Evolutionary conservation across 2,113 vertebrate species (phyloP).

Genomic region (Hypanus sabinus): DNA sequence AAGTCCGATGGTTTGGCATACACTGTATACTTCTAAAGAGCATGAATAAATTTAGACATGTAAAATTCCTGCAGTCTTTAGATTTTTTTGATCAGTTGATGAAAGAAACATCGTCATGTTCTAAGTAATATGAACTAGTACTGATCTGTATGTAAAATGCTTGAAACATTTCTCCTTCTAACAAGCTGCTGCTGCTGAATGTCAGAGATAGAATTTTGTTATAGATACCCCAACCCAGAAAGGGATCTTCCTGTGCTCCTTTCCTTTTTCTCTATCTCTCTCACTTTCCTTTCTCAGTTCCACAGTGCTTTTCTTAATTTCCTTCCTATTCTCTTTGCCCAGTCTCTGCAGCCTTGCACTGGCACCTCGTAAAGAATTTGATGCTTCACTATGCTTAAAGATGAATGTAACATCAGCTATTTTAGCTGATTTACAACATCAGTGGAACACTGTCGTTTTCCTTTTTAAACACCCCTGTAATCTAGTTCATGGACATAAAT

Average conservation of each 20-base stretch:
- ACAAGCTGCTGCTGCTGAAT: background rate
- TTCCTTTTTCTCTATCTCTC: background rate
- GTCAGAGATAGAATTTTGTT: background rate
- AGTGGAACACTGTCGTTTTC: background rate
- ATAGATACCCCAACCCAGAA: background rate
- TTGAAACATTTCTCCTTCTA: background rate
- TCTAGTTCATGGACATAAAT: background rate
- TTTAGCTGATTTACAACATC: background rate
- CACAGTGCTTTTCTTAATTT: background rate
- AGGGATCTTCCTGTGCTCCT: background rate
- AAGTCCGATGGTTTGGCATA: background rate
- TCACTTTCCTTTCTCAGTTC: too few species aligned
- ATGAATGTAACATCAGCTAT: background rate
- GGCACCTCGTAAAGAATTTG: background rate
- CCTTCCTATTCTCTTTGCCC: background rate
- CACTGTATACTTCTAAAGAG: background rate
- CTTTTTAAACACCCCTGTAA: background rate
- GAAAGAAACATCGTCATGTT: background rate
- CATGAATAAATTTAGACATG: background rate
- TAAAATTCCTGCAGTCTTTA: background rate
- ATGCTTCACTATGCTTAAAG: background rate
- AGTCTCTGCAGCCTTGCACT: background rate
- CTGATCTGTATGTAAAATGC: background rate
- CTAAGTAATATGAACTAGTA: background rate
- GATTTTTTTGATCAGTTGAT: background rate